Conservation (phyloP, 2,113 vertebrate species). For the Ageneiosus marmoratus region DNA sequence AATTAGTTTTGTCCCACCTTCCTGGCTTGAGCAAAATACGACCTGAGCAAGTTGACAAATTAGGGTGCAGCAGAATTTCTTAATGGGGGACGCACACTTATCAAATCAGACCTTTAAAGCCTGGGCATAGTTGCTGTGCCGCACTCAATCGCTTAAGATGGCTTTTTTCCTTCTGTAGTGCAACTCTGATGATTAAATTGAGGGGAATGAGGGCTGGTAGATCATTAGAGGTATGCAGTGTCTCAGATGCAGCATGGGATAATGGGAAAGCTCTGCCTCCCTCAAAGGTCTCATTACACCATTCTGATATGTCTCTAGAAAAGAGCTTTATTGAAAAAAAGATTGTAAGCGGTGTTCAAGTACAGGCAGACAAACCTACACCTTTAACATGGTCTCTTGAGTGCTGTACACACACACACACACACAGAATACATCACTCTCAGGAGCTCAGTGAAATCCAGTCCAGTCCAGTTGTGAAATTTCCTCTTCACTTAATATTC, state of each 20-base stretch:
- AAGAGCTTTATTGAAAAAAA: not conserved
- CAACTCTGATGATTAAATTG: conserved; percentile 45
- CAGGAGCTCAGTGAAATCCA: too few species aligned
- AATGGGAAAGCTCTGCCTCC: conserved; percentile 18
- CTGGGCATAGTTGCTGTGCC: conserved; percentile 13
- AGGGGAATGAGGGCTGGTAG: conserved; percentile 20
- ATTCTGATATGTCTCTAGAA: conserved; percentile 26
- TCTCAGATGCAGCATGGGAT: conserved; percentile 37
- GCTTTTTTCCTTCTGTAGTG: conserved; percentile 27
- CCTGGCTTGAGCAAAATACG: conserved; percentile 15
- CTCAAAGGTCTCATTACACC: conserved; percentile 32
- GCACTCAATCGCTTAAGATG: conserved; percentile 29
- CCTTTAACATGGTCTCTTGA: not conserved
- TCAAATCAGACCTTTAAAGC: conserved; percentile 35
- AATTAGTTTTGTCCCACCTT: conserved; percentile 20
- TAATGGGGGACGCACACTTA: conserved; percentile 28
- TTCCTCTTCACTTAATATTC: too few species aligned
- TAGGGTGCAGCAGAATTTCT: conserved; percentile 10
- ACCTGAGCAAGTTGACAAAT: conserved; percentile 27
- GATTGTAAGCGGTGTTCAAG: conserved; percentile 1
- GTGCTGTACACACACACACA: too few species aligned
- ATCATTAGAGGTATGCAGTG: conserved; percentile 41
- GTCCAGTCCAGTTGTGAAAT: too few species aligned
- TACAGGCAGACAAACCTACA: not conserved
- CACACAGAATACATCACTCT: too few species aligned